Evolutionary conservation across 2,113 vertebrate genomes (phyloP).

Genomic region (Echinops telfairi): DNA sequence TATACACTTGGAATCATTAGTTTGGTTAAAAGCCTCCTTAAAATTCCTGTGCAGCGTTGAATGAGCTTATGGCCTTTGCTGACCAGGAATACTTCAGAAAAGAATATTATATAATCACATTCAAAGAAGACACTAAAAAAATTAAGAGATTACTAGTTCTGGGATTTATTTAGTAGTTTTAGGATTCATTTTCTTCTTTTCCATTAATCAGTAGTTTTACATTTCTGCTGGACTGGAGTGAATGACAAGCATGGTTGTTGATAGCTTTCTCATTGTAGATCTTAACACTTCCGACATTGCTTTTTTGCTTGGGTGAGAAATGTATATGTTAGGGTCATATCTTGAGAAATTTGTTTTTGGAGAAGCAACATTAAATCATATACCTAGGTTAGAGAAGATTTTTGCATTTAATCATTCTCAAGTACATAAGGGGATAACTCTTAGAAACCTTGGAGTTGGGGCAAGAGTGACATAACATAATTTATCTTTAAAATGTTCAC

Average conservation of each 20-base stretch:
- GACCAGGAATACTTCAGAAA: slow-evolving; percentile 11
- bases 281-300: slow-evolving; percentile 10
- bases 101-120: not conserved
- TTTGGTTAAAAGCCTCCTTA: slow-evolving; percentile 25
- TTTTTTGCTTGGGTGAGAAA: slow-evolving; percentile 10
- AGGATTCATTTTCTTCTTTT: not conserved
- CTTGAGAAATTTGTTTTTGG: slow-evolving; percentile 9
- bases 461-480: slow-evolving; percentile 25
- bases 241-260: not conserved
- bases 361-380: not conserved
- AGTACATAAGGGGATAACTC: not conserved
- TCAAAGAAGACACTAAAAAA: not conserved
- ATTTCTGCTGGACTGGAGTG: not conserved
- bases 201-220: not conserved
- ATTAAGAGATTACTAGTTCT: not conserved
- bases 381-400: slow-evolving; percentile 38
- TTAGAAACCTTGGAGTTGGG: slow-evolving; percentile 34
- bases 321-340: not conserved
- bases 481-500: slow-evolving; percentile 21
- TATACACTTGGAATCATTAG: not conserved
- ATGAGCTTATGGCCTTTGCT: not conserved
- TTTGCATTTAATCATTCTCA: slow-evolving; percentile 34
- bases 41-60: not conserved
- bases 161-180: not conserved
- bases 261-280: not conserved